Percentiles rank a stretch among this genome's conserved stretches.
Conservation (phyloP, 2,888 invertebrate species). For the Xestobium rufovillosum region DNA sequence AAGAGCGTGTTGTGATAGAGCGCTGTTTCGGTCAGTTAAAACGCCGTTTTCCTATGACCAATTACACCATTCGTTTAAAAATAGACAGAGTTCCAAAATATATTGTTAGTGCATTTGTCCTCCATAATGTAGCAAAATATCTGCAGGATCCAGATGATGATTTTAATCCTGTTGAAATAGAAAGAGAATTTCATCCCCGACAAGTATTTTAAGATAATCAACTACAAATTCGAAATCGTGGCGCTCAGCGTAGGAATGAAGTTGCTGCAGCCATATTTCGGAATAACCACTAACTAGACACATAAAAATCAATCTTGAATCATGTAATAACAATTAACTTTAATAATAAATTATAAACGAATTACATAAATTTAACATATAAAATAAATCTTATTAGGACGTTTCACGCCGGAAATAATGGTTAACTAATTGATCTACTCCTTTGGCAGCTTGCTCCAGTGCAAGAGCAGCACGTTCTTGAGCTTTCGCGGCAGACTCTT, state of each 20-base stretch:
- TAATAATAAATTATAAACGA: no score
- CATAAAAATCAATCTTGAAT: no score
- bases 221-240: background rate
- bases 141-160: constrained; percentile 14
- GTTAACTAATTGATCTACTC: constrained; percentile 1
- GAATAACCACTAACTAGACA: constrained; percentile 1
- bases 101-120: constrained; percentile 10
- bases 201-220: constrained; percentile 1
- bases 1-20: constrained; percentile 21
- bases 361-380: no score
- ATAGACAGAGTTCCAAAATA: background rate
- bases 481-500: constrained; percentile 10
- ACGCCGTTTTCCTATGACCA: constrained; percentile 18
- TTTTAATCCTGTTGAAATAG: constrained; percentile 9
- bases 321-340: background rate
- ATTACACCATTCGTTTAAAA: constrained; percentile 5
- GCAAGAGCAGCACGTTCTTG: constrained; percentile 9
- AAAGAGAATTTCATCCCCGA: background rate
- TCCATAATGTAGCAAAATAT: constrained; percentile 16
- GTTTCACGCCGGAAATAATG: constrained; percentile 8
- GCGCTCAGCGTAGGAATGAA: background rate
- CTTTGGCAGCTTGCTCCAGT: constrained; percentile 7
- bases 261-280: constrained; percentile 1
- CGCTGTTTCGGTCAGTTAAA: constrained; percentile 22
- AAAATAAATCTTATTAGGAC: background rate